Evolutionary conservation across 2,797 vertebrate species (phyloP), one percentile per base, ranked within the genome.

Genomic region (Gallinago solitaria): DNA sequence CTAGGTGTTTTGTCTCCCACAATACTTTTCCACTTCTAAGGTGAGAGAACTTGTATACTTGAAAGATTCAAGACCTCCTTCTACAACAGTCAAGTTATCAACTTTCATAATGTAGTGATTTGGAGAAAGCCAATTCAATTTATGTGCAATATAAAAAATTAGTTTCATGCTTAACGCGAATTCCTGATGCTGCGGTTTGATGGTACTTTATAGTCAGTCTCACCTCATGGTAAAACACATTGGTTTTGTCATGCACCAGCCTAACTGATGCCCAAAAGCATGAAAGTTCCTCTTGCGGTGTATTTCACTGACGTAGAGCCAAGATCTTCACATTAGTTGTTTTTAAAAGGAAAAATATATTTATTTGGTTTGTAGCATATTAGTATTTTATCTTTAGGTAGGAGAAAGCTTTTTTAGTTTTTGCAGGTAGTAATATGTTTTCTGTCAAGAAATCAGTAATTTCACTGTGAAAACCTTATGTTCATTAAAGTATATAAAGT

Each of bases 331-430:
- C 15, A 3, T 43, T 32, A 45, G 27, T 32, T 61, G 8, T 20
- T 68, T 64, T 24, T 54, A 21, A 50, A 65, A 16, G 18, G 14
- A 9, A n/a, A 57, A 53, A 70, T 35, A 32, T 9, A 41, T 28
- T 28, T 3, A 7, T 2, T 4, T 2, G 2, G 1, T 82, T 67
- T 63, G 20, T 47, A 30, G 11, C 1, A 1, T 61, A 13, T 63
- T 70, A 33, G 14, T 6, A 43, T 92, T 87, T 86, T 71, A 54
- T 73, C 39, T 63, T 64, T 50, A 27, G 33, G 39, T 63, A 30
- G 11, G 69, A 32, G 20, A 67, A 69, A 47, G 7, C 6, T 17
- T 32, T 41, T 80, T 54, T 12, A 35, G 6, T 35, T 76, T 83
- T 86, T 64, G 32, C 32, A 64, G 18, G 12, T 54, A 60, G 5